phyloP scores from a whole-genome alignment of 2,113 vertebrate genomes.

The Falcunculus frontatus region DNA sequence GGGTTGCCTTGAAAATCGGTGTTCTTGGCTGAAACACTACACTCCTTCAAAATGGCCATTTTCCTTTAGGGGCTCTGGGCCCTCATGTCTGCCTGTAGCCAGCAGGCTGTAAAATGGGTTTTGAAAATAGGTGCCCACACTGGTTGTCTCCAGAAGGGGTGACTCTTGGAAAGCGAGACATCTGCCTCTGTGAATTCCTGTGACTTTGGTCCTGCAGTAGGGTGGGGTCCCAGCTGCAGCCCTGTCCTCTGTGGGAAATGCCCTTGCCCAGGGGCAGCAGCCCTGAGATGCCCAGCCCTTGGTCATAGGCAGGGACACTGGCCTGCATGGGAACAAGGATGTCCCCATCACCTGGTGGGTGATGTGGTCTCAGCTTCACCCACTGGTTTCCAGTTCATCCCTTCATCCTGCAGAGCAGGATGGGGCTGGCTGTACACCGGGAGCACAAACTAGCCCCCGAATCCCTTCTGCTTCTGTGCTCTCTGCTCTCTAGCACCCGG shows the following conservation, averaged over 20 bases:
- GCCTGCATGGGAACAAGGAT: accelerated
- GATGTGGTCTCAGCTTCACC: neutral
- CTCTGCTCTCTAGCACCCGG: neutral
- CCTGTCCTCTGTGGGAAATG: neutral
- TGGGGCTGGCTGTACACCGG: accelerated
- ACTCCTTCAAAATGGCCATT: neutral
- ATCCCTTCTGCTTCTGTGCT: neutral
- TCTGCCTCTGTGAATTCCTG: neutral
- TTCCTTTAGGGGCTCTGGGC: neutral
- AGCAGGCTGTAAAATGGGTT: neutral
- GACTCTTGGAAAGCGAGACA: neutral
- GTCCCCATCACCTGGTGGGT: neutral
- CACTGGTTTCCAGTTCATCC: neutral
- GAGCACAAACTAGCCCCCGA: neutral
- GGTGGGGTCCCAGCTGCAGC: neutral
- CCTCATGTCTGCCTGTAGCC: neutral
- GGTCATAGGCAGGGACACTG: neutral
- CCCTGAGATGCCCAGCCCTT: accelerated
- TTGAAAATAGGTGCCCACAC: neutral
- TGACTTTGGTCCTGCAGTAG: accelerated
- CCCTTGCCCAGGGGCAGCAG: neutral
- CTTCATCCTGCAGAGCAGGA: neutral
- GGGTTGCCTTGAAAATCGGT: neutral
- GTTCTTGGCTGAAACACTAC: neutral
- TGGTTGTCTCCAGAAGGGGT: neutral